A percentile compares a stretch with the other conserved stretches of the same genome.
phyloP scores from a whole-genome alignment of 2,797 vertebrate species.

The Nannoperca obscura region DNA sequence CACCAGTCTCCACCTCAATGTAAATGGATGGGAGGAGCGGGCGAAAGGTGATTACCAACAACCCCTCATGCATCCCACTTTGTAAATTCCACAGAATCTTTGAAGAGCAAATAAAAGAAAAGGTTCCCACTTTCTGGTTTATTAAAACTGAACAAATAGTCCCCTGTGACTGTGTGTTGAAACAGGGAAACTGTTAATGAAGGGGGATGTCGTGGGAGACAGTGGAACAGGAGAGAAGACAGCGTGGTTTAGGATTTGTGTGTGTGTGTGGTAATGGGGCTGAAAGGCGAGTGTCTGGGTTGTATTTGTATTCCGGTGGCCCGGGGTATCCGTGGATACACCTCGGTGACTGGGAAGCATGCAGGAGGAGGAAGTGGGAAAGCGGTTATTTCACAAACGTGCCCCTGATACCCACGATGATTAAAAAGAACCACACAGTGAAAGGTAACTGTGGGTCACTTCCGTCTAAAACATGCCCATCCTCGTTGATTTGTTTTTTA shows the following conservation, averaged over 20 bases:
- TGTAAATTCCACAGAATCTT: conserved; percentile 37
- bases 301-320: conserved; percentile 92
- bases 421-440: conserved; percentile 76
- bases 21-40: neutral
- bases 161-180: conserved; percentile 59
- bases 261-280: conserved; percentile 59
- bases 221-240: conserved; percentile 66
- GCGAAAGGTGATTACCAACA: conserved; percentile 11
- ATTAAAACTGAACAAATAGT: conserved; percentile 66
- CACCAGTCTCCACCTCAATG: conserved; percentile 4
- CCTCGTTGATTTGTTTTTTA: conserved; percentile 27
- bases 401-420: conserved; percentile 80
- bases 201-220: conserved; percentile 76
- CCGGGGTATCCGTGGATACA: conserved; percentile 93
- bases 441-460: conserved; percentile 80
- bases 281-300: conserved; percentile 81
- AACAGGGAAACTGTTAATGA: conserved; percentile 85
- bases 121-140: conserved; percentile 44
- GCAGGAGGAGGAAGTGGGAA: conserved; percentile 87
- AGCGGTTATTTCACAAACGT: conserved; percentile 79
- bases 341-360: conserved; percentile 92
- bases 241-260: conserved; percentile 56
- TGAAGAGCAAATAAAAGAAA: conserved; percentile 36
- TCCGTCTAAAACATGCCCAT: conserved; percentile 39
- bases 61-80: neutral